These are phyloP conservation scores for Coccyzus lansbergi DNA, from an alignment of 2,797 vertebrate genomes.

Conservation along the genomic window DNA sequence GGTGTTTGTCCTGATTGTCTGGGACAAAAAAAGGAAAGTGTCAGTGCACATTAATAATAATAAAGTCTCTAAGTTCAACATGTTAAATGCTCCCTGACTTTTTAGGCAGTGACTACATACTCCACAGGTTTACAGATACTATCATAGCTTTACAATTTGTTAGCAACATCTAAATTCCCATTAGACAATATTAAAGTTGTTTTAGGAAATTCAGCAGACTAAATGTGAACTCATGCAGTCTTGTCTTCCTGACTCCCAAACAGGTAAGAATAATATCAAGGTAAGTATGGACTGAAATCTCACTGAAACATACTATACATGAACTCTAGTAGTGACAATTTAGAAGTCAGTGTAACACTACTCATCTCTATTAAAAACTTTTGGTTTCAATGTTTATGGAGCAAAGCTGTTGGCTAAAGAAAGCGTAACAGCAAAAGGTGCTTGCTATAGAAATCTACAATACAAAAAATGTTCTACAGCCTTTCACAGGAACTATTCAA, in stretches of 20 bases:
- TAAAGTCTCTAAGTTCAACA: background rate
- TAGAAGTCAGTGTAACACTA: background rate
- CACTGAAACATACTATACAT: background rate
- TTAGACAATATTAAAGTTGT: background rate
- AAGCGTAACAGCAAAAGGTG: background rate
- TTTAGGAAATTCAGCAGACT: background rate
- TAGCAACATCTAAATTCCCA: background rate
- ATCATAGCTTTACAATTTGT: background rate
- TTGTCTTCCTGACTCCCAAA: background rate
- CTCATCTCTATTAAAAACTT: background rate
- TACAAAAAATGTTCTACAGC: background rate
- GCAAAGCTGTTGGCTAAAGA: background rate
- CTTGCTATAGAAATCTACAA: background rate
- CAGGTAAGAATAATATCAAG: background rate
- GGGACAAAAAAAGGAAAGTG: background rate
- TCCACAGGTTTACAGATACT: background rate
- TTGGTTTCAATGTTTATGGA: background rate
- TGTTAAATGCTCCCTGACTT: accelerated
- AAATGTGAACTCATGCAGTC: background rate
- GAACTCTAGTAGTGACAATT: background rate
- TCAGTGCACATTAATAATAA: background rate
- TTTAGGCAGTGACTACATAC: background rate
- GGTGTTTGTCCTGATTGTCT: background rate
- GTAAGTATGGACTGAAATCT: background rate
- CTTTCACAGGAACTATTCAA: background rate